Evolutionary conservation across 2,113 vertebrate species (phyloP), one percentile per base, ranked within the genome.

Genomic region (Rana temporaria): DNA sequence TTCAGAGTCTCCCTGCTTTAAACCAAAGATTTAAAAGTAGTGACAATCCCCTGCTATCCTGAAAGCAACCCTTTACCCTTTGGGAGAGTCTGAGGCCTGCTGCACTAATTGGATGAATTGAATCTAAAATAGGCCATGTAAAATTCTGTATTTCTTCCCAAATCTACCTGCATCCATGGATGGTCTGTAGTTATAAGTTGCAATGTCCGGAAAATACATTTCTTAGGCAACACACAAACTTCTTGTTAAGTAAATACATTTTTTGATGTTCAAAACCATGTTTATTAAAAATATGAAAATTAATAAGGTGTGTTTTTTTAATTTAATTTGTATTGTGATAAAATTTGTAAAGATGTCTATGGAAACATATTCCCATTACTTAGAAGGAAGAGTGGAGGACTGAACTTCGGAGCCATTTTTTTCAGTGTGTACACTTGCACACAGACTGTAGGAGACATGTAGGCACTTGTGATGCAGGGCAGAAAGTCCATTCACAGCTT

Each of bases 1-100:
- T 81, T 69, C 64, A 86, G 87, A 86, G 85, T 85, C 85, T 86
- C 85, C 88, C 86, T 71, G 84, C 76, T 68, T 0, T 67, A 91
- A 88, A 88, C 89, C 89, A 91, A 92, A 91, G 89, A 92, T 87
- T 84, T 83, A 65, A 85, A 85, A 84, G 82, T 89, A 88, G 84
- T 78, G 90, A 91, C 91, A 92, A 91, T 90, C 89, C 0, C 42
- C 0, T 88, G 68, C 83, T 87, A 86, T 87, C 74, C 86, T 78
- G 75, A 85, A 85, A 86, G 88, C 88, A 90, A 88, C 89, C 90
- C 85, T 86, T 85, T 85, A 5, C 0, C 85, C 62, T 78, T 84
- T 79, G 84, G 89, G 85, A 87, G 89, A 72, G 48, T 38, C 78
- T 1, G 1, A 85, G 86, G 84, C 59, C 30, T 14, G 2, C 84